Evolutionary conservation across 1,140 invertebrate species (phyloP), one percentile per base, ranked within the genome.

Genomic region (Polyergus mexicanus): DNA sequence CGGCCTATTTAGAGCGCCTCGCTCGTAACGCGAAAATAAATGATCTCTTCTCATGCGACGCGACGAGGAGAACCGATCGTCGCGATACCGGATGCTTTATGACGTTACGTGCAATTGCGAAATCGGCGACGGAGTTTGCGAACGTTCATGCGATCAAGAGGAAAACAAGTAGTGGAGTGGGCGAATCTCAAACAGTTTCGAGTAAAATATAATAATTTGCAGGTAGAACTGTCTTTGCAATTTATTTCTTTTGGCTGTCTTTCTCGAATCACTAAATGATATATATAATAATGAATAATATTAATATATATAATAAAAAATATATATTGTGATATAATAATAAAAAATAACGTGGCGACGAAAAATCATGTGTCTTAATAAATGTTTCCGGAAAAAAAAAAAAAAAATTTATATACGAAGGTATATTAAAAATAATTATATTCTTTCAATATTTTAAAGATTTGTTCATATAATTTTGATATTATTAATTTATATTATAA

Each of bases 1-100:
- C 72, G 72, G 56, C 72, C 32, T 60, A 54, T 75, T 41, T n/a
- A 60, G 47, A 51, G 47, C 47, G 4, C 32, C 54, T 38, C 22
- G 22, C 35, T 75, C 35, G 72, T 60, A 75, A 58, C 51, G 32
- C 11, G 28, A 56, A 72, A 75, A 32, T 74, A 38, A 58, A 51
- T 22, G 22, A 60, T 54, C 72, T 75, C 54, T 75, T 75, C 72
- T 75, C 72, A 75, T 32, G 72, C 72, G 71, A 74, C 51, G 51
- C 71, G 35, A 75, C 32, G 51, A 75, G 13, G 13, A 41, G 25
- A 13, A n/a, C 13, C 51, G n/a, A 75, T 22, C 7, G 54, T 6
- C 19, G 54, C 19, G 72, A 75, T 75, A 75, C 13, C 22, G 22
- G 35, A 22, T 60, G 51, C n/a, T 75, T 75, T 75, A 75, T 75